phyloP scores from a whole-genome alignment of 2,797 vertebrate species.

The Clarias laeviceps region DNA sequence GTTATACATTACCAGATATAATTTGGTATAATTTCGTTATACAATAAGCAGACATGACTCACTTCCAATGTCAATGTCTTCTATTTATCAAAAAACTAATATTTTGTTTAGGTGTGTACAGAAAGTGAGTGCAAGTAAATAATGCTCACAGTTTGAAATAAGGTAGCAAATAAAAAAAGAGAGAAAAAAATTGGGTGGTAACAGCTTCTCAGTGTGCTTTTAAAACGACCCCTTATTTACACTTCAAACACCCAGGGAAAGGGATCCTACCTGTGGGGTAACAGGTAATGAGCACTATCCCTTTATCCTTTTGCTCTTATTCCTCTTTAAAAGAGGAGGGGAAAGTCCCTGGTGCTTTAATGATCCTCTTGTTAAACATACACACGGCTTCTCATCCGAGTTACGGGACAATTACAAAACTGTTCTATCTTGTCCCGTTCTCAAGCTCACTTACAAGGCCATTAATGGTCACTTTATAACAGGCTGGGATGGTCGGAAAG shows the following conservation, averaged over 20 bases:
- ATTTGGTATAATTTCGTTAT: too few species aligned
- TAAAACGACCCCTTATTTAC: constrained; percentile 63
- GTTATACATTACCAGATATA: constrained; percentile 21
- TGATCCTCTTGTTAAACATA: constrained; percentile 64
- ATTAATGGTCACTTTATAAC: constrained; percentile 55
- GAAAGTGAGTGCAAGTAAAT: constrained; percentile 27
- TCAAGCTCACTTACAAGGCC: constrained; percentile 53
- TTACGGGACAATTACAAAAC: constrained; percentile 56
- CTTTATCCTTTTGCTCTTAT: constrained; percentile 52
- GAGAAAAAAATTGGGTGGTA: constrained; percentile 47
- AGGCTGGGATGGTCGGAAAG: constrained; percentile 33
- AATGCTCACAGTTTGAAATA: constrained; percentile 15
- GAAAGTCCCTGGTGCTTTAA: constrained; percentile 60
- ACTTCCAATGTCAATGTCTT: constrained; percentile 45
- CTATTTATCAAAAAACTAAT: constrained; percentile 44
- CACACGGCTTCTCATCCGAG: constrained; percentile 50
- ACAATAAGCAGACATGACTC: constrained; percentile 11
- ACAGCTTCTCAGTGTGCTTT: constrained; percentile 59
- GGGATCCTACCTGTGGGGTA: constrained; percentile 62
- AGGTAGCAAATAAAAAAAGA: constrained; percentile 20
- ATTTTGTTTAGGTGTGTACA: not conserved
- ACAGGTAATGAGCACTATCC: constrained; percentile 58
- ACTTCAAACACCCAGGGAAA: constrained; percentile 64
- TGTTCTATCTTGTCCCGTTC: constrained; percentile 64
- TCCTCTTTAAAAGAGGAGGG: constrained; percentile 53